Evolutionary conservation across 2,113 vertebrate genomes (phyloP).

Genomic region (Hemichromis elongatus): DNA sequence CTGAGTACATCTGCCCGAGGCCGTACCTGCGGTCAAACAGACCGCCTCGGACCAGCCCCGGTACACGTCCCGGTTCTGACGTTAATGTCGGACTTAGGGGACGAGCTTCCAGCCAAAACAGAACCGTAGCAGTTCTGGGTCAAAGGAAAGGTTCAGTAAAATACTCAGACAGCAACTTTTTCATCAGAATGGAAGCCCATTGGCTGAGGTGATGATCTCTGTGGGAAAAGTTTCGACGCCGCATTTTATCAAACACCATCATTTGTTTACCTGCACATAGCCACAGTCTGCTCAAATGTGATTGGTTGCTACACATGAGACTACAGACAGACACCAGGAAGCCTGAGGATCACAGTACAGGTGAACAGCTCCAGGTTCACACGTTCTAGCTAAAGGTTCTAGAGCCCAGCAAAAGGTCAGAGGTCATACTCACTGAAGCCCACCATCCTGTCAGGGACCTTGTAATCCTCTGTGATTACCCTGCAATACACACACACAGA

Average conservation of each 20-base stretch:
- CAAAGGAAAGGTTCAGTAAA: neutral
- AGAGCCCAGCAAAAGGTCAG: neutral
- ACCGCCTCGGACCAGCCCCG: neutral
- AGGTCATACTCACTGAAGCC: constrained; percentile 90
- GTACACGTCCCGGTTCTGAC: neutral
- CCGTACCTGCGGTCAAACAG: neutral
- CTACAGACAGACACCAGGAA: neutral
- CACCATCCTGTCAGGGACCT: constrained; percentile 98
- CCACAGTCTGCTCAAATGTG: neutral
- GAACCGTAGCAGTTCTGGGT: neutral
- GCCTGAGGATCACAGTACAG: neutral
- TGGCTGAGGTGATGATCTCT: neutral
- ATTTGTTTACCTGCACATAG: neutral
- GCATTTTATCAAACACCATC: neutral
- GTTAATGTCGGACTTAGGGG: neutral
- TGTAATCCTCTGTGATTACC: constrained; percentile 94
- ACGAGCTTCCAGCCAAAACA: neutral
- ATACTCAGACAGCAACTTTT: fast-evolving
- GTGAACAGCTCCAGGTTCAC: neutral
- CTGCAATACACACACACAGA: constrained; percentile 74
- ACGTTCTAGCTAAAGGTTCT: neutral
- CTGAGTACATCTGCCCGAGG: neutral
- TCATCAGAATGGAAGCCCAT: neutral
- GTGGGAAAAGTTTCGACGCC: neutral
- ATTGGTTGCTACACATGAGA: neutral